phyloP scores from a whole-genome alignment of 2,797 vertebrate species.

The Poecilia picta region DNA sequence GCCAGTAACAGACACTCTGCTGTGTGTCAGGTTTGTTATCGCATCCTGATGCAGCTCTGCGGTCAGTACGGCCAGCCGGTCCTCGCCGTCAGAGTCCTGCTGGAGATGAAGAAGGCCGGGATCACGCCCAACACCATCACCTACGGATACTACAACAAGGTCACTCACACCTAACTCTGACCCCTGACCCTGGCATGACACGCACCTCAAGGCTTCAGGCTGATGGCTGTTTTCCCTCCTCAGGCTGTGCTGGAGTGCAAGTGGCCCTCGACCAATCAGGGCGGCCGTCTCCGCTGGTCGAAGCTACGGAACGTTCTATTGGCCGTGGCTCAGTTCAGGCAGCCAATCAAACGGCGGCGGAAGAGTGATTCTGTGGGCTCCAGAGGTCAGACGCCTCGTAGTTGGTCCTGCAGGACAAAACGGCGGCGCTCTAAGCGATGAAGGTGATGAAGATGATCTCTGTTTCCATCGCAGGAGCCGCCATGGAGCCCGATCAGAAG shows the following conservation, averaged over 20 bases:
- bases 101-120: slow-evolving; percentile 95
- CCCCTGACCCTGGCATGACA: neutral
- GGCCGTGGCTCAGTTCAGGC: slow-evolving; percentile 92
- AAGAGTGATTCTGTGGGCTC: slow-evolving; percentile 69
- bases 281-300: slow-evolving; percentile 91
- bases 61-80: slow-evolving; percentile 94
- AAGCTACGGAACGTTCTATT: slow-evolving; percentile 92
- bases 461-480: slow-evolving; percentile 44
- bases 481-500: slow-evolving; percentile 40
- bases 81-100: slow-evolving; percentile 90
- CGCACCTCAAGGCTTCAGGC: neutral
- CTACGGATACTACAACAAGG: slow-evolving; percentile 97
- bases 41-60: slow-evolving; percentile 95
- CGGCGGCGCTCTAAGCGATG: neutral
- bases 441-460: neutral
- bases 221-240: slow-evolving; percentile 1
- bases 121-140: slow-evolving; percentile 95
- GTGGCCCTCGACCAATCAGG: slow-evolving; percentile 91
- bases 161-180: slow-evolving; percentile 35
- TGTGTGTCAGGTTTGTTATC: slow-evolving; percentile 89
- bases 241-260: slow-evolving; percentile 96
- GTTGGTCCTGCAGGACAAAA: neutral
- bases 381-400: slow-evolving; percentile 52
- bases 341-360: slow-evolving; percentile 82
- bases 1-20: neutral